These are phyloP conservation scores for Coendou prehensilis DNA, from an alignment of 2,797 vertebrate genomes.

Conservation along the genomic window DNA sequence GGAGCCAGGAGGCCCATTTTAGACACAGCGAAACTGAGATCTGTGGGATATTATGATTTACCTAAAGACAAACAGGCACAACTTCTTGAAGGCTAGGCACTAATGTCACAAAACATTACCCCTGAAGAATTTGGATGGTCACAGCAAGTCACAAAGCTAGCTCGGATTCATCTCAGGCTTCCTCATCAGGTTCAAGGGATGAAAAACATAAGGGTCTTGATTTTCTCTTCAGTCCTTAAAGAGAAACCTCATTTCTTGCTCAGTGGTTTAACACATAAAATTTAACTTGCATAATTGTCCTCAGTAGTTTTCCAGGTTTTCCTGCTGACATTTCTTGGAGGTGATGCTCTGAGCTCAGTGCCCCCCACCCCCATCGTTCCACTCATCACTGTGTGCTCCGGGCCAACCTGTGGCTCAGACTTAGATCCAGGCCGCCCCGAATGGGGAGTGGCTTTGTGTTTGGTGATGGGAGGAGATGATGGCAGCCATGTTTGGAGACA, in stretches of 20 bases:
- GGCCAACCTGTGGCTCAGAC: not conserved
- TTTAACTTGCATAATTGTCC: not conserved
- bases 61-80: not conserved
- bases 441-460: not conserved
- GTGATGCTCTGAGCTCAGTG: not conserved
- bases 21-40: slow-evolving; percentile 72
- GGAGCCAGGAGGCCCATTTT: slow-evolving; percentile 56
- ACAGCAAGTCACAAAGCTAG: not conserved
- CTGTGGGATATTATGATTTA: not conserved
- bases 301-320: not conserved
- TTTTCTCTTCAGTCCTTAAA: not conserved
- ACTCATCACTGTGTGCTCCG: not conserved
- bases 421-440: not conserved
- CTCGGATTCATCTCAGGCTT: not conserved
- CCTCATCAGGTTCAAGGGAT: not conserved
- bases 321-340: not conserved
- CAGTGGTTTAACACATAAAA: not conserved
- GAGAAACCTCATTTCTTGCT: not conserved
- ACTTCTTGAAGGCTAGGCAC: not conserved
- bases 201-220: not conserved
- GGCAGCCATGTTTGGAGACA: not conserved
- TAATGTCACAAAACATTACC: not conserved
- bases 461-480: not conserved
- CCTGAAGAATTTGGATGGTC: not conserved
- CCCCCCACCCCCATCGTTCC: not conserved